A percentile compares a stretch with the other conserved stretches of the same genome.
phyloP scores from a whole-genome alignment of 2,888 invertebrate species.

The Leptinotarsa haldemani region DNA sequence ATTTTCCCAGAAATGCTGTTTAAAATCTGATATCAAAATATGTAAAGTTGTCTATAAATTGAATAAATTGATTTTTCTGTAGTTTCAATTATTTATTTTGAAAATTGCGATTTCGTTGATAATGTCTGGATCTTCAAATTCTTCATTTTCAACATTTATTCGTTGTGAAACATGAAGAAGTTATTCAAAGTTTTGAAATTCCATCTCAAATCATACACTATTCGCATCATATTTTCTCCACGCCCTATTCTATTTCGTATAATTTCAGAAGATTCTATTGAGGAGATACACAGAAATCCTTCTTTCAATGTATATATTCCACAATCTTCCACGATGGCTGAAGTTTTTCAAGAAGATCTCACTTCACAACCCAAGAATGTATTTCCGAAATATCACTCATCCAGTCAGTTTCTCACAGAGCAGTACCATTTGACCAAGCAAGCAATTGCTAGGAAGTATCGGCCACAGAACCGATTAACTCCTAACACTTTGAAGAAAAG shows the following conservation, averaged over 20 bases:
- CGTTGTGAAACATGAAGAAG: too few species aligned
- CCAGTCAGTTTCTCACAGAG: constrained; percentile 28
- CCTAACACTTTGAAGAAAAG: constrained; percentile 9
- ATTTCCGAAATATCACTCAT: constrained; percentile 2
- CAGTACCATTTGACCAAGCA: constrained; percentile 31
- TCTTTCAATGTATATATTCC: not conserved
- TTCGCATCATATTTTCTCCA: too few species aligned
- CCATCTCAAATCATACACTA: too few species aligned
- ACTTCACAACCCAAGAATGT: not conserved
- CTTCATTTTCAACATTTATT: too few species aligned
- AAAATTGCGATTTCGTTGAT: too few species aligned
- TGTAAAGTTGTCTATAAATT: too few species aligned
- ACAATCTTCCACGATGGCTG: not conserved
- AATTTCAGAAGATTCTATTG: constrained; percentile 23
- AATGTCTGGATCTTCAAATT: too few species aligned
- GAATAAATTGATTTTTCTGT: too few species aligned
- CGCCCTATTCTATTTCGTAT: not conserved
- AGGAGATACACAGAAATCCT: constrained; percentile 25
- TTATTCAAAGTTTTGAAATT: too few species aligned
- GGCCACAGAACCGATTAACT: constrained; percentile 9
- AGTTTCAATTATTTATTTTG: too few species aligned
- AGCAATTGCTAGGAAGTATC: constrained; percentile 31
- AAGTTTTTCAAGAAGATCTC: constrained; percentile 4
- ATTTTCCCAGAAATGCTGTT: too few species aligned
- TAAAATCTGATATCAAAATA: too few species aligned